Conservation (phyloP, 2,113 vertebrate genomes). For the Mus pahari region DNA sequence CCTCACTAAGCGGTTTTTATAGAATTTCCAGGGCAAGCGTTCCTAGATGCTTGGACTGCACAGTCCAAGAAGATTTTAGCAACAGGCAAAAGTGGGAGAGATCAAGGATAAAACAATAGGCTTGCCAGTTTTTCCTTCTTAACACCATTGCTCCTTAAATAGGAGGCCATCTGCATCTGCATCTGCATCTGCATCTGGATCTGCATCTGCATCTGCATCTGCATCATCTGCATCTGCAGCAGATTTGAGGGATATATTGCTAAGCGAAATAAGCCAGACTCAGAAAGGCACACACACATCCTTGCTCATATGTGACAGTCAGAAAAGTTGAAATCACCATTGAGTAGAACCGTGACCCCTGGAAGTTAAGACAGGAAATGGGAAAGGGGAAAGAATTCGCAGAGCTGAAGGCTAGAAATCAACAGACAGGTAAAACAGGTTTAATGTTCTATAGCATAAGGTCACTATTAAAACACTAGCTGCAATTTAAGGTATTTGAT, state of each 20-base stretch:
- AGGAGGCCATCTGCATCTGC: background rate
- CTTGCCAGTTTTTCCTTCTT: slow-evolving; percentile 38
- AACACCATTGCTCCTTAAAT: slow-evolving; percentile 6
- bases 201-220: background rate
- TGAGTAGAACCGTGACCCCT: background rate
- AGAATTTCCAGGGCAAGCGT: slow-evolving; percentile 55
- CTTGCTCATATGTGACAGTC: background rate
- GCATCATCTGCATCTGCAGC: no score
- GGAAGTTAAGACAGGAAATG: background rate
- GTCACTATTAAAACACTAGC: background rate
- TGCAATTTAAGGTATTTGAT: no score
- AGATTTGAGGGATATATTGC: background rate
- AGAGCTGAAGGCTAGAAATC: background rate
- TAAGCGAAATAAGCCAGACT: background rate
- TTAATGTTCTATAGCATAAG: background rate
- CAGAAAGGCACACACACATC: background rate
- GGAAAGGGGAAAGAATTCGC: background rate
- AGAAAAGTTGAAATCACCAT: background rate
- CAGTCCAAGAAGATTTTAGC: slow-evolving; percentile 33
- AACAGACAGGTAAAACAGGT: background rate
- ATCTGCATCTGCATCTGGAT: background rate
- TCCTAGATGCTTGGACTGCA: slow-evolving; percentile 59
- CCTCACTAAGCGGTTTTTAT: slow-evolving; percentile 6
- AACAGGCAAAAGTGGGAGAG: background rate
- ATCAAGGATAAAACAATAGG: background rate